Evolutionary conservation across 2,888 invertebrate genomes (phyloP), one percentile per base, ranked within the genome.

Genomic region (Chloroclysta siterata): DNA sequence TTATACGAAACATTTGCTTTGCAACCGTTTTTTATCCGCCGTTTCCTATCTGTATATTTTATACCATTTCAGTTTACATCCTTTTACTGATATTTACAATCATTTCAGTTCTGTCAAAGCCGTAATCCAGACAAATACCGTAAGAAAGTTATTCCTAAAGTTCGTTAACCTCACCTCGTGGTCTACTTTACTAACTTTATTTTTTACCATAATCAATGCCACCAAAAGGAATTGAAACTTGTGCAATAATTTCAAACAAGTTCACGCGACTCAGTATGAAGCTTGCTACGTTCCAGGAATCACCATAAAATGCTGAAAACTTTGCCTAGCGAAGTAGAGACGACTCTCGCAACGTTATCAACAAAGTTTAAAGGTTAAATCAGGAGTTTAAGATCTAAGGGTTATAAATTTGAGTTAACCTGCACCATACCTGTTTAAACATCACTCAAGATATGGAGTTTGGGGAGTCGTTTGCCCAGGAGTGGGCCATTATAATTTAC

Each of bases 241-340:
- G 3, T 11, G 14, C 41, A 51, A 51, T 54, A 61, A 54, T 42
- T 61, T 54, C 33, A 29, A 60, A 41, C 55, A 22, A 54, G 53
- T 44, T 65, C 39, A 36, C 50, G 65, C 60, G 65, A 60, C 57
- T 60, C 53, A 64, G 28, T 62, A 22, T 57, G 14, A 29, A 52
- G 51, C 17, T 60, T 15, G 41, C 39, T 41, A 55, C 17, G 14
- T 54, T 63, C 47, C 42, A 28, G 42, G 28, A 50, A 8, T 3
- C 14, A 53, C 4, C 15, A 46, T 5, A 6, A 0, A 17, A 4
- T n/a, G n/a, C n/a, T 29, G 1, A n/a, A 39, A 5, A 14, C 11
- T 39, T 41, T 14, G 22, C 39, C 5, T 10, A 14, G 52, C 22
- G 2, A 2, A 6, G 22, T 61, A 60, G 47, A 60, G 59, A 50